Percentiles rank a stretch among this genome's conserved stretches.
phyloP scores from a whole-genome alignment of 2,113 vertebrate species.

The Ranitomeya imitator region DNA sequence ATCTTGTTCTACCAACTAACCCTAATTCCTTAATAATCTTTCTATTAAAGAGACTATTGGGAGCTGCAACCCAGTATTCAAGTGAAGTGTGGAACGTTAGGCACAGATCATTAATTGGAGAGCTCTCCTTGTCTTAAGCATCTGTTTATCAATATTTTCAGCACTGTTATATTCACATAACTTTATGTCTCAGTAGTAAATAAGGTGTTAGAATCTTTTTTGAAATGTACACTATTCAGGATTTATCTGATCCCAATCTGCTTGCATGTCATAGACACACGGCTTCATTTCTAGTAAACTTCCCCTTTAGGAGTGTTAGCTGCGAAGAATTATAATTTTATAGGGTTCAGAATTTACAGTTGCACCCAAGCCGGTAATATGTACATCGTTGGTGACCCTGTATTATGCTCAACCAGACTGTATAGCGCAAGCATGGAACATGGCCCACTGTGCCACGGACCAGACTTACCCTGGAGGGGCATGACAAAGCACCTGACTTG shows the following conservation, averaged over 20 bases:
- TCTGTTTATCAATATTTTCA: slow-evolving; percentile 29
- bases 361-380: no score
- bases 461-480: no score
- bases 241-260: neutral
- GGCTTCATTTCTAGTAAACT: no score
- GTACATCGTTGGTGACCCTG: no score
- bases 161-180: neutral
- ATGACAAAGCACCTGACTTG: no score
- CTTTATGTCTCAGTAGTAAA: neutral
- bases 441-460: no score
- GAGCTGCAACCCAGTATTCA: slow-evolving; percentile 7
- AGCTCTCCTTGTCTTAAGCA: neutral
- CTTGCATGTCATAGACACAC: neutral
- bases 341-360: no score
- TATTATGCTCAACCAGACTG: no score
- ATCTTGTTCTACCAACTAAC: slow-evolving; percentile 13
- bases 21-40: neutral
- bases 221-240: neutral
- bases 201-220: neutral
- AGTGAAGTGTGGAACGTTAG: slow-evolving; percentile 36
- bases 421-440: no score
- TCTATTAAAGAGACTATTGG: neutral
- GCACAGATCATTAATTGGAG: slow-evolving; percentile 23
- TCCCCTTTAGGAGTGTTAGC: no score
- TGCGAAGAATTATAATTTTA: no score